Percentiles rank a stretch among this genome's conserved stretches.
Conservation (phyloP, 2,797 vertebrate genomes). For the Acestrorhynchus altus region DNA sequence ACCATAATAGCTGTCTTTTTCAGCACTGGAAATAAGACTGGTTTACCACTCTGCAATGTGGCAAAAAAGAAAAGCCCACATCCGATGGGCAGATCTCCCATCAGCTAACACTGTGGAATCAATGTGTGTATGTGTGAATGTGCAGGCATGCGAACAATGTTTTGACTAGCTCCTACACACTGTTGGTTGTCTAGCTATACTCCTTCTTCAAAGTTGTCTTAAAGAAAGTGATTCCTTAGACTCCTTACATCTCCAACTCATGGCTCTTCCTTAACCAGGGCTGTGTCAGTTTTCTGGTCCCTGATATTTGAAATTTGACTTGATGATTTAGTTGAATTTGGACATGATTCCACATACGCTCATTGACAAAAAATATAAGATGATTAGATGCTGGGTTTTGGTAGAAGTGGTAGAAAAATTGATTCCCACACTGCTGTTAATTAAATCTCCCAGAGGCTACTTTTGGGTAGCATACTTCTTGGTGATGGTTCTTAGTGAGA, state of each 20-base stretch:
- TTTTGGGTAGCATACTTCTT: too few species aligned
- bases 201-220: not conserved
- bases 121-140: conserved; percentile 1
- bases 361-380: too few species aligned
- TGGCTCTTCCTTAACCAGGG: not conserved
- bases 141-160: conserved; percentile 22
- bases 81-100: not conserved
- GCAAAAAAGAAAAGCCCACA: conserved; percentile 3
- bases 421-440: too few species aligned
- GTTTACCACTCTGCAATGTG: conserved; percentile 12
- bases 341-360: too few species aligned
- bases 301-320: too few species aligned
- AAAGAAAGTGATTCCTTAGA: not conserved
- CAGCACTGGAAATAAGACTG: conserved; percentile 2
- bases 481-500: too few species aligned
- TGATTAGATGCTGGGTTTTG: too few species aligned
- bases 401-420: too few species aligned
- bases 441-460: too few species aligned
- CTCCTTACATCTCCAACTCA: not conserved
- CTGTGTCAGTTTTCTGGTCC: too few species aligned
- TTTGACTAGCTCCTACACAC: conserved; percentile 32
- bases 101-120: not conserved
- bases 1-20: conserved; percentile 4
- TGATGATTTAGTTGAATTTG: too few species aligned
- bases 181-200: conserved; percentile 13